Evolutionary conservation across 2,113 vertebrate genomes (phyloP), one percentile per base, ranked within the genome.

Genomic region (Thinocorus orbignyianus): DNA sequence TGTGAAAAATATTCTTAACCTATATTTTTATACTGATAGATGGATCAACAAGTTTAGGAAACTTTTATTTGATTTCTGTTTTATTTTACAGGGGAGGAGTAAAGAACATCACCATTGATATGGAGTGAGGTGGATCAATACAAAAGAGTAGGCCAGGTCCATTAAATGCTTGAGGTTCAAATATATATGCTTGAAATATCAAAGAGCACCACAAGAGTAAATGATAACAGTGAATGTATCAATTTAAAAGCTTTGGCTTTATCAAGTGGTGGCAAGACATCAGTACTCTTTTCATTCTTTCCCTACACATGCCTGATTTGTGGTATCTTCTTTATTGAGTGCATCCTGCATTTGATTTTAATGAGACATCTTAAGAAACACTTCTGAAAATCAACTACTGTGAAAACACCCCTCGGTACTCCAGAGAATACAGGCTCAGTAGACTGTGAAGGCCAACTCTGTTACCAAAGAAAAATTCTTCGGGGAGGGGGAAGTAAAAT

Each of bases 201-300:
- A 92, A 93, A 83, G 49, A 76, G 31, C 41, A 82, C 49, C 54
- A 37, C 44, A 65, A 68, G 31, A 88, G 20, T 80, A 58, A 95
- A 76, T 39, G 35, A 65, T 60, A 60, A 60, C 12, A 8, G 20
- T 28, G 55, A 86, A 91, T 1, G 2, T 52, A 82, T 57, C 22
- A 91, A 86, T 89, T 79, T 76, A 96, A 94, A 88, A 60, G 24
- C 19, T 85, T 81, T 91, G 31, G 11, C 58, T 95, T 94, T 85
- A 49, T 82, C 46, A 88, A 55, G 30, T 79, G 12, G 24, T 81
- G 22, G 24, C 26, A 79, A 81, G 49, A 35, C 23, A 61, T 78
- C 61, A 39, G 20, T 35, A 24, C 3, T 52, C 12, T 81, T 80
- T 52, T 83, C 17, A 35, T 73, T 91, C 24, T 65, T 87, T 69